Conservation (phyloP, 2,113 vertebrate genomes). For the Fregetta grallaria region DNA sequence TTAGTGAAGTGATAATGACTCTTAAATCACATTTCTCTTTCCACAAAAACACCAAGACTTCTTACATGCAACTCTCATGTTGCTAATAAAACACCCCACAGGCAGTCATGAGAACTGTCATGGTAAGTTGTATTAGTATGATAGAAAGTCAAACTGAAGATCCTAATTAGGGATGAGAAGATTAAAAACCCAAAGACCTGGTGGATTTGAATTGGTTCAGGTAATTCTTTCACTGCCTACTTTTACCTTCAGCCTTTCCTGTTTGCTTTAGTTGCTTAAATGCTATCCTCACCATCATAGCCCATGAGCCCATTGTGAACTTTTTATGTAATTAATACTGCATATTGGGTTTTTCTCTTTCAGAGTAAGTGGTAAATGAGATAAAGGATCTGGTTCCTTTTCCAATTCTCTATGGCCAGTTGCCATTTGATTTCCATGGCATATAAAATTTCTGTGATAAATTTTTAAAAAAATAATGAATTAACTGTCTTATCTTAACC, state of each 20-base stretch:
- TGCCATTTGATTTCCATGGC: neutral
- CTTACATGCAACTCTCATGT: conserved; percentile 43
- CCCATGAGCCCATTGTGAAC: neutral
- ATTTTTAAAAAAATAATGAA: neutral
- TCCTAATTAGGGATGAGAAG: conserved; percentile 67
- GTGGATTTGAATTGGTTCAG: neutral
- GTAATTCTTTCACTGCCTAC: neutral
- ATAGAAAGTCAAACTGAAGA: neutral
- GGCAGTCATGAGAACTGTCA: neutral
- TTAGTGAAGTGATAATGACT: neutral
- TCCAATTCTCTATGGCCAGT: neutral
- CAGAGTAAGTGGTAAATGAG: neutral
- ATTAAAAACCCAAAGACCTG: conserved; percentile 55
- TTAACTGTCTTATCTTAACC: neutral
- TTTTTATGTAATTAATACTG: neutral
- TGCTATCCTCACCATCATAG: neutral
- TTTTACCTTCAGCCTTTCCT: neutral
- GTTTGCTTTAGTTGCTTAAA: neutral
- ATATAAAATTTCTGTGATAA: neutral
- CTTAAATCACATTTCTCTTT: neutral
- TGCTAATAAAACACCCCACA: conserved; percentile 3
- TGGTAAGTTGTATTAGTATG: conserved; percentile 23
- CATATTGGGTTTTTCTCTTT: neutral
- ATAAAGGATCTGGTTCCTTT: neutral
- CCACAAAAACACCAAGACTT: neutral